Evolutionary conservation across 2,888 invertebrate genomes (phyloP).

Genomic region (Selenia dentaria): DNA sequence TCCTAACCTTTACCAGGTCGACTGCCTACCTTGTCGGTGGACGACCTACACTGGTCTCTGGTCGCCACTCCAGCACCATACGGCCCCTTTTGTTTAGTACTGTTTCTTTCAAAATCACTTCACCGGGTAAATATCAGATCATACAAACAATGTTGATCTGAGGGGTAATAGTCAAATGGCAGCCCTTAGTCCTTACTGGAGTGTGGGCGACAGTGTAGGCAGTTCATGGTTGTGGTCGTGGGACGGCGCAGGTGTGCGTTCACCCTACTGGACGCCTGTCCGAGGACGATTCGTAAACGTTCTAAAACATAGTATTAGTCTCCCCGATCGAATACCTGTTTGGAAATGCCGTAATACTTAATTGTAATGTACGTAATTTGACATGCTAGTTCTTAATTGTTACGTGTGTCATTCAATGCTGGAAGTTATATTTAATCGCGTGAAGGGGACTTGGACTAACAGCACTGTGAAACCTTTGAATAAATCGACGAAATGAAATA

Average conservation of each 20-base stretch:
- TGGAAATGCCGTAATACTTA: constrained; percentile 28
- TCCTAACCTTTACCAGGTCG: no score
- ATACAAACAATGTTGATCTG: no score
- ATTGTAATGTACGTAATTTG: constrained; percentile 12
- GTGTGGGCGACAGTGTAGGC: neutral
- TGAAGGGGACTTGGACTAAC: no score
- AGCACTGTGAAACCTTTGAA: no score
- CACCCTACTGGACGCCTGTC: constrained; percentile 7
- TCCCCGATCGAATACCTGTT: constrained; percentile 15
- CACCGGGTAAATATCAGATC: no score
- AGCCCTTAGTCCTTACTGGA: neutral
- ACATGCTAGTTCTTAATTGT: constrained; percentile 8
- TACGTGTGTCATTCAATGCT: neutral
- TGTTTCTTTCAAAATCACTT: no score
- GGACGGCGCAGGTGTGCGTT: constrained; percentile 5
- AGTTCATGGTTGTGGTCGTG: constrained; percentile 2
- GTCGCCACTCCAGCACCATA: no score
- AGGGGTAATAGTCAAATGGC: neutral
- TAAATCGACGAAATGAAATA: no score
- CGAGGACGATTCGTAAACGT: constrained; percentile 19
- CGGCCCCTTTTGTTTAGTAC: no score
- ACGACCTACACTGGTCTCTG: no score
- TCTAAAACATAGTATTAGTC: constrained; percentile 27
- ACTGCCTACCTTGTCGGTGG: no score
- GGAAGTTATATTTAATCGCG: neutral